Evolutionary conservation across 1,140 invertebrate genomes (phyloP), one percentile per base, ranked within the genome.

Genomic region (Octopus sinensis): DNA sequence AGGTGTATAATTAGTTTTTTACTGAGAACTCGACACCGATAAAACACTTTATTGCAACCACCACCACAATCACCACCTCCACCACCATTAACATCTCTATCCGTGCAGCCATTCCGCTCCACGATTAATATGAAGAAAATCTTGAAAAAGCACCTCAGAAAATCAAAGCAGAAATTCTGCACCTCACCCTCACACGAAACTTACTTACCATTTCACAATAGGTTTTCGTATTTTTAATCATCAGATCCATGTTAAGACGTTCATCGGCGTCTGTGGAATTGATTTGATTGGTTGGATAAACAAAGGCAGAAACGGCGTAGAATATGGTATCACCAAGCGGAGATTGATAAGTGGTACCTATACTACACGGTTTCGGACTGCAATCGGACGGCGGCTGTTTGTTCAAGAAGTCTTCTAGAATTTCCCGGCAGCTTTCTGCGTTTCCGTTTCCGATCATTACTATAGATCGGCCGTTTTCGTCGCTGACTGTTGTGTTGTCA

Each of bases 351-450:
- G 86, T 86, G 4, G 75, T 79, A 30, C 86, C 86, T 54, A 89
- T 87, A 68, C 86, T 85, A 85, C 89, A 90, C 10, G 89, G 89
- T 79, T 88, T 87, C 6, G 89, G 89, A 79, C 86, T 85, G 80
- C 89, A 90, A 62, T 79, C 76, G 62, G 79, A 75, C 62, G 83
- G 82, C 56, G 81, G 77, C 52, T 83, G 82, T 54, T 84, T 86
- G 75, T 82, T 52, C 51, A 88, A 83, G 71, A 89, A 86, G 17
- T 81, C 56, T 53, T 82, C 52, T 71, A 89, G 79, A 23, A 88
- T 83, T 23, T 79, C 56, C 83, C 84, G 81, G 83, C 88, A 89
- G 78, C 85, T 56, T 9, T 76, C 77, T 5, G 85, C 81, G 68
- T 86, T 79, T 13, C 88, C 84, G 30, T 84, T 84, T 56, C 88